Conservation (phyloP, 2,797 vertebrate species). For the Enoplosus armatus region DNA sequence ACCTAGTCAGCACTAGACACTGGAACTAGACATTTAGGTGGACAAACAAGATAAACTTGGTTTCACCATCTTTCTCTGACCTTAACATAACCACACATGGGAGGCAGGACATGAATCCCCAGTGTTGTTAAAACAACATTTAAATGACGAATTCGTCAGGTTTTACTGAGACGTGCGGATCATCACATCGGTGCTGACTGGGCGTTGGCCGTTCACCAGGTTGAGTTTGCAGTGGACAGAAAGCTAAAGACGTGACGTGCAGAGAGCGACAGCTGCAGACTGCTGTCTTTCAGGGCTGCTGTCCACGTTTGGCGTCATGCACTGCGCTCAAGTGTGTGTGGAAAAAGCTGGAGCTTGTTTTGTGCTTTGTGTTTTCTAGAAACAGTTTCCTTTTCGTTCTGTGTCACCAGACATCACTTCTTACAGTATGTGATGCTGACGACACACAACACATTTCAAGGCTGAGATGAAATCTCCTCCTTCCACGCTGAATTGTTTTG, state of each 20-base stretch:
- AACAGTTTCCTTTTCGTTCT: neutral
- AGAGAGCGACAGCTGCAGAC: neutral
- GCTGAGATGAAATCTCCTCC: constrained; percentile 40
- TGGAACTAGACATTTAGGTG: no score
- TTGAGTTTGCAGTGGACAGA: neutral
- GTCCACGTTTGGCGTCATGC: no score
- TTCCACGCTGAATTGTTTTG: constrained; percentile 67
- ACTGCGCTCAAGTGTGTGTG: neutral
- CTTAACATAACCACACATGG: neutral
- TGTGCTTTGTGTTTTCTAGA: neutral
- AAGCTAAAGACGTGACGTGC: neutral
- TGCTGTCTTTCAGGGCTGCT: no score
- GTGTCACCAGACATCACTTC: neutral
- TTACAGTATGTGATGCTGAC: neutral
- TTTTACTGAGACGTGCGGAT: no score
- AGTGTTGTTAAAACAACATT: no score
- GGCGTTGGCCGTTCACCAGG: neutral
- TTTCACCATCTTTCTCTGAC: neutral
- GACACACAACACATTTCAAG: constrained; percentile 17
- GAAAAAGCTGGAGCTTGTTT: neutral
- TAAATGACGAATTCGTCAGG: no score
- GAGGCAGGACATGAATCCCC: neutral
- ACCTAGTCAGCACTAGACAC: no score
- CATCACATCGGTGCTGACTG: no score
- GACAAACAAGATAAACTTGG: no score